Evolutionary conservation across 2,888 invertebrate species (phyloP).

Genomic region (Allolobophora icterica): DNA sequence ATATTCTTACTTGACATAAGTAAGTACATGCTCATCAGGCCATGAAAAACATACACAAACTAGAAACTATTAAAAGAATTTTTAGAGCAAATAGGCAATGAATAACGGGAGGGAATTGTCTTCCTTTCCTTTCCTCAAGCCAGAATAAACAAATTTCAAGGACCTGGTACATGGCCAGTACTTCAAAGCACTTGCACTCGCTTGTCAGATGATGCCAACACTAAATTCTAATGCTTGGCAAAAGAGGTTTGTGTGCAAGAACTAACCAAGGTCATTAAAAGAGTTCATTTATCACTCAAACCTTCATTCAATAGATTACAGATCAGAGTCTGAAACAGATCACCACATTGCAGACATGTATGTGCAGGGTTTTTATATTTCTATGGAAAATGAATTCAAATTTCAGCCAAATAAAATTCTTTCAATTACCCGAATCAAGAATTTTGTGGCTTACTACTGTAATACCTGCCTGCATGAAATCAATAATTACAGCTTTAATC

Average conservation of each 20-base stretch:
- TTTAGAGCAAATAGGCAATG: not conserved
- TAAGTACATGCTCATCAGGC: not conserved
- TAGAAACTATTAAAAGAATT: not conserved
- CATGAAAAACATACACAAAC: not conserved
- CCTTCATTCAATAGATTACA: not conserved
- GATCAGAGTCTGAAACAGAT: not conserved
- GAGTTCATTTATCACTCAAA: not conserved
- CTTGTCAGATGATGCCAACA: not conserved
- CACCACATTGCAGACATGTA: not conserved
- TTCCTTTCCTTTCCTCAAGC: not conserved
- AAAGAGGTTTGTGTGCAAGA: not conserved
- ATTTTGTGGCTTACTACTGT: not conserved
- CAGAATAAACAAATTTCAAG: not conserved
- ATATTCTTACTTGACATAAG: too few species aligned
- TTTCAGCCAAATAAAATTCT: not conserved
- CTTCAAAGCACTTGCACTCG: too few species aligned
- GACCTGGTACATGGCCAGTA: not conserved
- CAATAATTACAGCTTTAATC: not conserved
- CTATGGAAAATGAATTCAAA: not conserved
- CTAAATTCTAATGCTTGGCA: too few species aligned
- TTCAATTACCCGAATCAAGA: not conserved
- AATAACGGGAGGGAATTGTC: not conserved
- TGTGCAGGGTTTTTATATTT: not conserved
- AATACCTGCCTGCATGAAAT: not conserved
- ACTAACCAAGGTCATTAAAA: not conserved